Evolutionary conservation across 2,888 invertebrate genomes (phyloP), one percentile per base, ranked within the genome.

Genomic region (Petrolisthes manimaculis): DNA sequence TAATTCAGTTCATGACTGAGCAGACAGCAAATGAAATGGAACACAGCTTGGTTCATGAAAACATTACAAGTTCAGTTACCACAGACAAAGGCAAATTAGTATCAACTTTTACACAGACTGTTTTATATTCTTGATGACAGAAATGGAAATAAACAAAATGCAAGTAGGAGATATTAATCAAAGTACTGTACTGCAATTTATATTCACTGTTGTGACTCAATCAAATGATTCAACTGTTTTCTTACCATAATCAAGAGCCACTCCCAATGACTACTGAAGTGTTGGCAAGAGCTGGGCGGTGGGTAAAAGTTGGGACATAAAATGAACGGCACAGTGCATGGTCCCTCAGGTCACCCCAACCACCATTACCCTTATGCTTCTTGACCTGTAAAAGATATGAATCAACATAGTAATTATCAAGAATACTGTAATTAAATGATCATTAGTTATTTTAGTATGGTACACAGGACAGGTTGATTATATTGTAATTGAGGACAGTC

Each of bases 341-440:
- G 94, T 98, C 98, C 90, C 98, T 94, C n/a, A 94, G 92, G 92
- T 99, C 99, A 8, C 98, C 98, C 99, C 99, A 99, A 0, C 99
- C 99, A 0, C 99, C 99, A 92, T 99, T 99, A 0, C 97, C 97
- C 93, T 97, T 97, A 9, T 96, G 95, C 4, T 97, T 93, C 92
- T 96, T 96, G 8, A 86, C 80, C 91, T 91, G 81, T 8, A 83
- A 75, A 37, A 37, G 56, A 37, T 55, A 54, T 67, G 56, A 37
- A 37, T 37, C 37, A 37, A 37, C 37, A 37, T 37, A 1, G 37
- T 37, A 37, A 37, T 37, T 51, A 37, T 8, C 18, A 6, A 67
- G 67, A n/a, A n/a, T 3, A 67, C n/a, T 14, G 67, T 67, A n/a
- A 67, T 14, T 14, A 21, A n/a, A 74, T 74, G 24, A 18, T 74